Evolutionary conservation across 2,113 vertebrate genomes (phyloP), one percentile per base, ranked within the genome.

Genomic region (Cranoglanis bouderius): DNA sequence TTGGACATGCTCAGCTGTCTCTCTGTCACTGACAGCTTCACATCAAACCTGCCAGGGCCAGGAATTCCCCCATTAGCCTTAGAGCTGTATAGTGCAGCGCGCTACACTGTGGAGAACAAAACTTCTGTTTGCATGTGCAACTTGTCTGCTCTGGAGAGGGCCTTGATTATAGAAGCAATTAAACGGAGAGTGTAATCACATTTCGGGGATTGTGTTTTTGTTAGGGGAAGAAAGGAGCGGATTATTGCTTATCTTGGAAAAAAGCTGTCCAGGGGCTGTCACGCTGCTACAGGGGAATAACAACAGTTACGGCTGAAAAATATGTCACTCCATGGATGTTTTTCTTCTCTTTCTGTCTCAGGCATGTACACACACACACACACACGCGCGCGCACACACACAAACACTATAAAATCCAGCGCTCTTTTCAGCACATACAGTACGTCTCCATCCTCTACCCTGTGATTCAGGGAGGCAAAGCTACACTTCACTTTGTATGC

Each of bases 401-500:
- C 85, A n/a, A 83, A 67, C 89, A 63, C 82, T 51, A 51, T 81
- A 53, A 81, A 81, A 53, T 32, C 77, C 29, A 32, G 77, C 29
- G 53, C 46, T 53, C 46, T 32, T 86, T 70, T 53, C 74, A 55
- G 38, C 61, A 90, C 89, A 77, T 89, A 90, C n/a, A n/a, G n/a
- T n/a, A n/a, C 89, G 89, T 90, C 90, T 93, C 90, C 91, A 88
- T 90, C 89, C 84, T 95, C 90, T 95, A 95, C 96, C 96, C 95
- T 95, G 88, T 72, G 53, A 87, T 85, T 24, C 75, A 14, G 57
- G 21, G 91, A 93, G 97, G 96, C 96, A 93, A 82, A 96, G 97
- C 97, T 97, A 97, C 96, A 61, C 97, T 96, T 96, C 95, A 93
- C 95, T 96, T 95, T 96, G 96, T 97, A 98, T 98, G 95, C 97